phyloP scores from a whole-genome alignment of 2,888 invertebrate genomes.

The Epirrita christyi region DNA sequence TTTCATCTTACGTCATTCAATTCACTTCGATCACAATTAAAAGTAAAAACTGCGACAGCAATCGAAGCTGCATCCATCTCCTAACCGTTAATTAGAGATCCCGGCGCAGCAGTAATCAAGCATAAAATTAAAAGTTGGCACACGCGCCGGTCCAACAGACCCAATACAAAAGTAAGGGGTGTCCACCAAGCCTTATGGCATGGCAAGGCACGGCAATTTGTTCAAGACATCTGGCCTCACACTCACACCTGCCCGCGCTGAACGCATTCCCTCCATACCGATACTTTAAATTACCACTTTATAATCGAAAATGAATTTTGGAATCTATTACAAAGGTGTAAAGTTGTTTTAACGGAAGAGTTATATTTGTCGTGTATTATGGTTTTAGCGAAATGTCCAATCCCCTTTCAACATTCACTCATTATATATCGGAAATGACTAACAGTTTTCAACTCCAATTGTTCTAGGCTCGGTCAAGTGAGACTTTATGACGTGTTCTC shows the following conservation, averaged over 20 bases:
- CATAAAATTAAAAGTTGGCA: slow-evolving; percentile 85
- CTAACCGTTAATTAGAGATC: slow-evolving; percentile 77
- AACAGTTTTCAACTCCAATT: slow-evolving; percentile 68
- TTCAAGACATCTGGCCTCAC: slow-evolving; percentile 82
- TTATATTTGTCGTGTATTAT: slow-evolving; percentile 29
- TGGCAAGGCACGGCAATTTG: slow-evolving; percentile 71
- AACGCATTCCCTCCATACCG: slow-evolving; percentile 62
- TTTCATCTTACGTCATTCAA: slow-evolving; percentile 8
- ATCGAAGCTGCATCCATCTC: slow-evolving; percentile 65
- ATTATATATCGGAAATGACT: slow-evolving; percentile 82
- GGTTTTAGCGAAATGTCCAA: slow-evolving; percentile 75
- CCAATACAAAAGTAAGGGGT: slow-evolving; percentile 70
- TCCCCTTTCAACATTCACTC: slow-evolving; percentile 69
- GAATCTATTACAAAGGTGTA: slow-evolving; percentile 42
- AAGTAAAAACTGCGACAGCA: slow-evolving; percentile 47
- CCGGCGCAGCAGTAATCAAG: slow-evolving; percentile 77
- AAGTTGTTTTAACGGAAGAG: slow-evolving; percentile 42
- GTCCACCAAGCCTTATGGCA: slow-evolving; percentile 82
- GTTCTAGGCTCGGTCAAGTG: slow-evolving; percentile 70
- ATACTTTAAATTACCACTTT: slow-evolving; percentile 47
- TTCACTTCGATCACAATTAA: slow-evolving; percentile 25
- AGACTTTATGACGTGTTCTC: slow-evolving; percentile 62
- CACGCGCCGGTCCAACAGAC: slow-evolving; percentile 70
- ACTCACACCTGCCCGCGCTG: slow-evolving; percentile 77
- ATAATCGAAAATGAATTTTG: slow-evolving; percentile 26